phyloP scores from a whole-genome alignment of 1,140 invertebrate genomes.

The Eufriesea mexicana region DNA sequence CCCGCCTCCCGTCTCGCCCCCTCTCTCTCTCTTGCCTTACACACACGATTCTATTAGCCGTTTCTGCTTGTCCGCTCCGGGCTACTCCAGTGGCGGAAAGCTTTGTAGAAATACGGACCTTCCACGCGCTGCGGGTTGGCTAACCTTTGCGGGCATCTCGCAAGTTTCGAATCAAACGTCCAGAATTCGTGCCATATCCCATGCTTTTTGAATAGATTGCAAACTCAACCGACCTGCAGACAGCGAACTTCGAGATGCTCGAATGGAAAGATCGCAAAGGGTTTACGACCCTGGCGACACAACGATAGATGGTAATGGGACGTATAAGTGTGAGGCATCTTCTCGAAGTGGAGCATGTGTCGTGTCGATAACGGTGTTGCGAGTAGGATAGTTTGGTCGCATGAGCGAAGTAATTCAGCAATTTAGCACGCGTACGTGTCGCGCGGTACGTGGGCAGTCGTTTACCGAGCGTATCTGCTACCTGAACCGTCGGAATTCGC shows the following conservation, averaged over 20 bases:
- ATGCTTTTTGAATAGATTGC: no score
- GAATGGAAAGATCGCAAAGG: neutral
- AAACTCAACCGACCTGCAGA: no score
- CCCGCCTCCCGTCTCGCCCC: neutral
- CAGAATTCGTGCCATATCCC: no score
- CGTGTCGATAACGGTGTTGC: neutral
- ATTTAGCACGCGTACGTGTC: constrained; percentile 19
- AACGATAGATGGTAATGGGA: neutral
- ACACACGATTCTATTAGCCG: constrained; percentile 23
- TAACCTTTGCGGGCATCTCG: no score
- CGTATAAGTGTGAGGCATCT: neutral
- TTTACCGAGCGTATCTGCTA: neutral
- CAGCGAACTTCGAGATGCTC: no score
- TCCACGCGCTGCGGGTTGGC: no score
- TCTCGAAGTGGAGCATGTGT: constrained; percentile 13
- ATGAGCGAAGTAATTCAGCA: constrained; percentile 14
- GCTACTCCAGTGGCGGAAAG: neutral
- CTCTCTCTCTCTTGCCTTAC: neutral
- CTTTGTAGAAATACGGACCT: neutral
- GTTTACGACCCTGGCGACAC: neutral
- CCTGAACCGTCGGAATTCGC: neutral
- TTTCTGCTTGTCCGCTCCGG: neutral
- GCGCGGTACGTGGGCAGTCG: neutral
- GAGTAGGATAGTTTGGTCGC: neutral
- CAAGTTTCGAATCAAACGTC: no score